phyloP scores from a whole-genome alignment of 1,140 invertebrate species.

The Pseudomyrmex flavicornis region DNA sequence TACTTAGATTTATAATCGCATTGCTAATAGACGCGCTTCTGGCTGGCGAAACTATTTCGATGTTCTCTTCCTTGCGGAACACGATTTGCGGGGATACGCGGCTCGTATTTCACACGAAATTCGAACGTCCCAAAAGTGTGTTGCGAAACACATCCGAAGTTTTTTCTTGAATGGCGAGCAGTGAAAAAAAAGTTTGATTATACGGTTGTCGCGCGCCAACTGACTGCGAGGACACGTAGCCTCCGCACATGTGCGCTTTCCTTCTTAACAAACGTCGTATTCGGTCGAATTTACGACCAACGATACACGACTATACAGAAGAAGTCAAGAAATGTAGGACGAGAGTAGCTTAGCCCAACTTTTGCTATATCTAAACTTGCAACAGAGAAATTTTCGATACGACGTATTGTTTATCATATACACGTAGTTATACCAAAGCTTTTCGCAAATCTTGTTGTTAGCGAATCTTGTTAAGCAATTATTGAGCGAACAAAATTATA shows the following conservation, averaged over 20 bases:
- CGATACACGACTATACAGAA: conserved; percentile 15
- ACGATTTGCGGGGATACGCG: background rate
- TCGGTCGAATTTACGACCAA: conserved; percentile 25
- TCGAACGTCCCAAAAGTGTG: background rate
- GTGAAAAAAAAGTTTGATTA: no score
- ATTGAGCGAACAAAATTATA: background rate
- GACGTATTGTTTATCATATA: background rate
- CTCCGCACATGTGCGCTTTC: background rate
- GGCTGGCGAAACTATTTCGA: background rate
- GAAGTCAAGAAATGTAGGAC: conserved; percentile 11
- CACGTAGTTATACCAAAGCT: no score
- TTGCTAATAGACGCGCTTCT: background rate
- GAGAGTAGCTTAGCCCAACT: background rate
- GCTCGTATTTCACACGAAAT: conserved; percentile 9
- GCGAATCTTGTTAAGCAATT: background rate
- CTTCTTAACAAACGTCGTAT: conserved; percentile 20
- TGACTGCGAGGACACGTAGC: background rate
- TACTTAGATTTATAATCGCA: background rate
- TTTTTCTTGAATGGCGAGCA: background rate
- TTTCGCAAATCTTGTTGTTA: background rate
- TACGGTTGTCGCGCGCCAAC: no score
- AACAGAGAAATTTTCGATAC: background rate
- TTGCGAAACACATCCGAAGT: conserved; percentile 5
- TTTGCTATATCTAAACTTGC: conserved; percentile 20
- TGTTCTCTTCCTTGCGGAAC: background rate